phyloP scores from a whole-genome alignment of 1,140 invertebrate genomes.

The Euura saliciscinereae region DNA sequence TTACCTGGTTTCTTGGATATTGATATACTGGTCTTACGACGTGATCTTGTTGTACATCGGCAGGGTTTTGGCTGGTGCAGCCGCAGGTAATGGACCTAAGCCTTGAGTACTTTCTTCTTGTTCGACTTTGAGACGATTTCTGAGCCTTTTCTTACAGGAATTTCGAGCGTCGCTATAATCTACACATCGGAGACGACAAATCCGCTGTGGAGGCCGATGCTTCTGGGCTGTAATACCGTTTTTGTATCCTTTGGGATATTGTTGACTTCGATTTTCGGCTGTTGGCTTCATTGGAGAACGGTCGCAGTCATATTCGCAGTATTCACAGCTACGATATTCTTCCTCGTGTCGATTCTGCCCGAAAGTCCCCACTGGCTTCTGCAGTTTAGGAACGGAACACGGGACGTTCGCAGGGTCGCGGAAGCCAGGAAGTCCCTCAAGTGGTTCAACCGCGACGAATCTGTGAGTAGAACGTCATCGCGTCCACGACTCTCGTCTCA shows the following conservation, averaged over 20 bases:
- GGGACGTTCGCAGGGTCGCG: constrained; percentile 39
- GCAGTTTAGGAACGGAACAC: constrained; percentile 47
- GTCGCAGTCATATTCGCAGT: constrained; percentile 55
- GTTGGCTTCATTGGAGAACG: constrained; percentile 56
- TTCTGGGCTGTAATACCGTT: constrained; percentile 64
- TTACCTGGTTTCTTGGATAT: constrained; percentile 64
- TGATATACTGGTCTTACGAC: constrained; percentile 53
- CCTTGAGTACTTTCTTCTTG: no score
- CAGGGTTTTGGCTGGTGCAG: constrained; percentile 60
- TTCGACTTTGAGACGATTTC: no score
- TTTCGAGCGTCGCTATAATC: constrained; percentile 60
- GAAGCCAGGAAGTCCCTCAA: constrained; percentile 49
- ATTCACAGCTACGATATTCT: constrained; percentile 45
- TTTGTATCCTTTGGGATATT: constrained; percentile 65
- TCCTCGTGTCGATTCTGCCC: constrained; percentile 55
- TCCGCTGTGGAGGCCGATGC: constrained; percentile 59
- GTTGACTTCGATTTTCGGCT: constrained; percentile 57
- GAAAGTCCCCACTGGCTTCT: constrained; percentile 66
- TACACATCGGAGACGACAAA: constrained; percentile 66
- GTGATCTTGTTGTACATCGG: constrained; percentile 57
- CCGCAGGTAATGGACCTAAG: constrained; percentile 43
- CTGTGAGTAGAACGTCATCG: constrained; percentile 19
- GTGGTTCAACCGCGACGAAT: constrained; percentile 50
- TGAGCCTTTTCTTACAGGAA: constrained; percentile 39
- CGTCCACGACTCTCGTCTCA: neutral